A percentile compares a stretch with the other conserved stretches of the same genome.
phyloP scores from a whole-genome alignment of 2,888 invertebrate genomes.

The Yponomeuta cagnagella region DNA sequence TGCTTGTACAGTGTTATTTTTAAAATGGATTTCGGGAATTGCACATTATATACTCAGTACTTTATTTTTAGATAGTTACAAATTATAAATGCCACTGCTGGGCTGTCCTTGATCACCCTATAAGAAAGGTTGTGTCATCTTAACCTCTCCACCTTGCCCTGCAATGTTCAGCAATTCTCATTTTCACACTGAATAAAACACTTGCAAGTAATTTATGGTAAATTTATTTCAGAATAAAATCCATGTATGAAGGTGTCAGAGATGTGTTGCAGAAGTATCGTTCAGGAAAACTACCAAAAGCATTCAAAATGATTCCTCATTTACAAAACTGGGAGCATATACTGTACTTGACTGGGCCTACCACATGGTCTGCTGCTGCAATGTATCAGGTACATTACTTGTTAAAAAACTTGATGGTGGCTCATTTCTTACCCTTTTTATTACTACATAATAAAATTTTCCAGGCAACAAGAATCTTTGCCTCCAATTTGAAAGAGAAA shows the following conservation, averaged over 20 bases:
- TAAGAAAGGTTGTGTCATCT: too few species aligned
- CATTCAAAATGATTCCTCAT: slow-evolving; percentile 96
- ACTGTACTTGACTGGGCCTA: slow-evolving; percentile 90
- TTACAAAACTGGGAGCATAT: slow-evolving; percentile 96
- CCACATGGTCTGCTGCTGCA: slow-evolving; percentile 98
- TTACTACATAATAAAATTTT: slow-evolving; percentile 19
- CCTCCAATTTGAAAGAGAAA: slow-evolving; percentile 96
- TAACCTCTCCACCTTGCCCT: too few species aligned
- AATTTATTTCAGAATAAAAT: slow-evolving; percentile 72
- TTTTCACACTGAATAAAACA: too few species aligned
- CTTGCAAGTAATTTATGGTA: background rate
- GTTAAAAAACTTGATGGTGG: too few species aligned
- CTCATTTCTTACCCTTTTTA: background rate
- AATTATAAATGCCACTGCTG: background rate
- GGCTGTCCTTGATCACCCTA: too few species aligned
- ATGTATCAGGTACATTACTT: slow-evolving; percentile 84
- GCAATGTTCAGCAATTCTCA: too few species aligned
- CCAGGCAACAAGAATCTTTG: slow-evolving; percentile 93
- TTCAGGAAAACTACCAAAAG: slow-evolving; percentile 97
- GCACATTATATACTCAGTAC: background rate
- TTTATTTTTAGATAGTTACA: background rate
- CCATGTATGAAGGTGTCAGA: slow-evolving; percentile 93
- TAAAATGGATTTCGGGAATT: background rate
- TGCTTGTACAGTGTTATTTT: background rate
- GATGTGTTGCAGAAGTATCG: slow-evolving; percentile 92